Percentiles rank a stretch among this genome's conserved stretches.
Conservation (phyloP, 2,888 invertebrate species). For the Caenorhabditis wallacei region DNA sequence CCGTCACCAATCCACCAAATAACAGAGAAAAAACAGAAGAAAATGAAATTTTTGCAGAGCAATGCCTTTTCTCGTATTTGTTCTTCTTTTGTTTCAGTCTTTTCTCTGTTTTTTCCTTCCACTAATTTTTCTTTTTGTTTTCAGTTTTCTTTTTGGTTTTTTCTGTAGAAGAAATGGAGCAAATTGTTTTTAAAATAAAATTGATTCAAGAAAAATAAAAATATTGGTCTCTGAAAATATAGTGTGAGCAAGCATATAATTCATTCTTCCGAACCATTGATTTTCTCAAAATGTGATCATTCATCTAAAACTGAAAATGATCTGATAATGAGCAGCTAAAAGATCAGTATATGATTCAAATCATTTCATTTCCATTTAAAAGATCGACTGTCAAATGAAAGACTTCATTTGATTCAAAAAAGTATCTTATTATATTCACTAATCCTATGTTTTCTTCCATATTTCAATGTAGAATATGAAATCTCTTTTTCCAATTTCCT, state of each 20-base stretch:
- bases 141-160: constrained; percentile 7
- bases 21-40: constrained; percentile 14
- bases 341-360: no score
- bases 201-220: no score
- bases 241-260: no score
- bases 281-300: no score
- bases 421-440: background rate
- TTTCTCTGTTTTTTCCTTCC: constrained; percentile 20
- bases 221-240: no score
- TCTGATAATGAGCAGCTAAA: background rate
- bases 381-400: no score
- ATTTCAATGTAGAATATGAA: background rate
- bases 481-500: constrained; percentile 27
- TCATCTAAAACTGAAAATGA: background rate
- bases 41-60: constrained; percentile 24
- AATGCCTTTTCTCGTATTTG: constrained; percentile 5
- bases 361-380: background rate
- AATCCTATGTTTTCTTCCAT: background rate
- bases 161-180: background rate
- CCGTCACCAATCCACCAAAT: background rate
- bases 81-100: constrained; percentile 15
- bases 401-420: background rate
- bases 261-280: no score
- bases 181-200: no score
- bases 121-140: constrained; percentile 11